Conservation (phyloP, 2,888 invertebrate species). For the Sarcophaga variegata region DNA sequence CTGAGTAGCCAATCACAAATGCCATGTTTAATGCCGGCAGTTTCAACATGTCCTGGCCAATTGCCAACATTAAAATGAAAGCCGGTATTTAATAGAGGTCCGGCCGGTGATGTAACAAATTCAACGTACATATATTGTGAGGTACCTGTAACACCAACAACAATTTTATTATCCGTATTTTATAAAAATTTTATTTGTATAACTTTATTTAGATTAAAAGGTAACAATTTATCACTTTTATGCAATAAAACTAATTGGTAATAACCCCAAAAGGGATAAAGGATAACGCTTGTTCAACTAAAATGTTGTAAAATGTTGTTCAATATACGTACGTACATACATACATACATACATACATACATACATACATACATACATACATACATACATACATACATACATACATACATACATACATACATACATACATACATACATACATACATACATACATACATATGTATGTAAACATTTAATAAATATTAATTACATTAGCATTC, state of each 20-base stretch:
- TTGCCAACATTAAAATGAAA: constrained; percentile 97
- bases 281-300: background rate
- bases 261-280: background rate
- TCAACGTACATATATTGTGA: constrained; percentile 94
- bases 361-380: background rate
- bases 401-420: background rate
- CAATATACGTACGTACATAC: background rate
- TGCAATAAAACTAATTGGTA: background rate
- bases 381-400: background rate
- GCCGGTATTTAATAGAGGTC: constrained; percentile 94
- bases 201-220: constrained; percentile 50
- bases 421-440: background rate
- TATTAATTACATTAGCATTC: constrained; percentile 72
- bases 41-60: constrained; percentile 96
- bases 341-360: background rate
- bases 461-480: constrained; percentile 69
- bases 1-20: constrained; percentile 94
- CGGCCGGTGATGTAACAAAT: constrained; percentile 94
- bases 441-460: background rate
- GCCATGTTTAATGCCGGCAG: constrained; percentile 92
- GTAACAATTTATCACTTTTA: constrained; percentile 43
- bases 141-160: constrained; percentile 83
- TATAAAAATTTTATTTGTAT: background rate
- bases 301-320: background rate
- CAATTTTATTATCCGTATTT: background rate